phyloP scores from a whole-genome alignment of 2,797 vertebrate species.

The Catamblyrhynchus diadema region DNA sequence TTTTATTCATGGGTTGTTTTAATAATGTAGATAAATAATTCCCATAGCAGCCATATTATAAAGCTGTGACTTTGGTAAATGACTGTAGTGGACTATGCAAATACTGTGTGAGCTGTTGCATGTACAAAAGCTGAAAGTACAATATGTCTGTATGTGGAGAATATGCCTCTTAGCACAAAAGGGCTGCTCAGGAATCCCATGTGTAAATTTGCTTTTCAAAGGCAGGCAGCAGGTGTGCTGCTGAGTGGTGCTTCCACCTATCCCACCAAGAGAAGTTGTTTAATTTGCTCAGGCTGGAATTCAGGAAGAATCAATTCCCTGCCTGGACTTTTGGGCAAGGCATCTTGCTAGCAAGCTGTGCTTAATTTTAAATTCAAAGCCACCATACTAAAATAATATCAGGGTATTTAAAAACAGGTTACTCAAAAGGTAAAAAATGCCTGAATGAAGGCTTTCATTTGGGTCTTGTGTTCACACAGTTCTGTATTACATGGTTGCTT shows the following conservation, averaged over 20 bases:
- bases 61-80: not conserved
- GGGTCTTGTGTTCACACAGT: rapidly evolving
- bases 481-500: not conserved
- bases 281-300: not conserved
- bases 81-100: not conserved
- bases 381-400: not conserved
- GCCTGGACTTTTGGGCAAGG: not conserved
- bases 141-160: not conserved
- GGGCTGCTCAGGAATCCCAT: not conserved
- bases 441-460: not conserved
- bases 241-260: not conserved
- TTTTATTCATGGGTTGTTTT: not conserved
- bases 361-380: not conserved
- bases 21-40: not conserved
- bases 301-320: not conserved
- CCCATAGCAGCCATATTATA: not conserved
- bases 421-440: not conserved
- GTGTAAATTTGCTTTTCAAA: not conserved
- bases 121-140: not conserved
- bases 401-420: not conserved
- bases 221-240: not conserved
- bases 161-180: not conserved
- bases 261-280: not conserved
- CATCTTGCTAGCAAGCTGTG: not conserved
- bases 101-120: not conserved